Percentiles rank a stretch among this genome's conserved stretches.
Conservation (phyloP, 2,888 invertebrate species). For the Agapetus fuscipes region DNA sequence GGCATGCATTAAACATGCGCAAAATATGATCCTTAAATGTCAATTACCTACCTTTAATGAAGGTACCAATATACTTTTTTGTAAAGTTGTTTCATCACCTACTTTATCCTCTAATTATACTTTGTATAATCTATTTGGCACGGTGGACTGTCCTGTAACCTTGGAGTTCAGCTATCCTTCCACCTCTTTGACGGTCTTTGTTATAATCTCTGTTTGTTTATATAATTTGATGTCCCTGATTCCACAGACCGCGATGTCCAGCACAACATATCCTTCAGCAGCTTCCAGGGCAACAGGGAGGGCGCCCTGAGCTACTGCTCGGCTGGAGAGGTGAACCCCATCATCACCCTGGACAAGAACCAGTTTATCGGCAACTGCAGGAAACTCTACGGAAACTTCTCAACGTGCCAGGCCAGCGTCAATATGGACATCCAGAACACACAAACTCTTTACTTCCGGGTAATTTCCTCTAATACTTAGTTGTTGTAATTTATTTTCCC, state of each 20-base stretch:
- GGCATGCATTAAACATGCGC: too few species aligned
- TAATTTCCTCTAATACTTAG: constrained; percentile 33
- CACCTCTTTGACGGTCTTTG: too few species aligned
- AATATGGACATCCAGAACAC: constrained; percentile 91
- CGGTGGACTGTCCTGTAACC: too few species aligned
- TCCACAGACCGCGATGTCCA: constrained; percentile 86
- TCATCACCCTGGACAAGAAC: constrained; percentile 77
- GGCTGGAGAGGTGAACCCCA: constrained; percentile 91
- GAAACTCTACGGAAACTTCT: constrained; percentile 89
- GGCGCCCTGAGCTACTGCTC: constrained; percentile 84
- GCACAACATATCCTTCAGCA: constrained; percentile 79
- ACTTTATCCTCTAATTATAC: too few species aligned
- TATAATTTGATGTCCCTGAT: too few species aligned
- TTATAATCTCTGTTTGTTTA: too few species aligned
- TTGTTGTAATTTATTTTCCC: background rate
- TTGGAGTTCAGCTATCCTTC: too few species aligned
- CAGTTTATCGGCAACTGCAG: constrained; percentile 79
- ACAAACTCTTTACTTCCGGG: constrained; percentile 75
- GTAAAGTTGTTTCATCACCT: too few species aligned
- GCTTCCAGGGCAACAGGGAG: constrained; percentile 70
- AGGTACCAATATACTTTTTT: too few species aligned
- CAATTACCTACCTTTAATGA: too few species aligned
- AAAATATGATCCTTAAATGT: too few species aligned
- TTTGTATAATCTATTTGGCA: too few species aligned
- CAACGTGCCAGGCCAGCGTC: constrained; percentile 76